These are phyloP conservation scores for Buathra laborator DNA, from an alignment of 2,888 invertebrate genomes.

Conservation along the genomic window DNA sequence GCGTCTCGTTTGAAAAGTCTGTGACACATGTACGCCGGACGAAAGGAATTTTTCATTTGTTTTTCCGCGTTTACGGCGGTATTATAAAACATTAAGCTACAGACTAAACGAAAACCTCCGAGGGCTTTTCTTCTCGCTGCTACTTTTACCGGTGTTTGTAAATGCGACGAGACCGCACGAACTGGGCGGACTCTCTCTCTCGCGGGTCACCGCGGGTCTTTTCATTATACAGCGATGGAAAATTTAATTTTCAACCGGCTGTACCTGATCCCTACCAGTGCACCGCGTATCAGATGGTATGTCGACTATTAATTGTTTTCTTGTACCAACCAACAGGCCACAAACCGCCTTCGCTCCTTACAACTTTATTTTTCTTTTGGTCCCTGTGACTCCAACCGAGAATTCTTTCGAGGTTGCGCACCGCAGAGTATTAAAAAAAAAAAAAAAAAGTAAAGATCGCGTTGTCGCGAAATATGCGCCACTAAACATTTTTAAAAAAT, in stretches of 20 bases:
- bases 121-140: slow-evolving; percentile 32
- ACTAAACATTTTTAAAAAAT: slow-evolving; percentile 47
- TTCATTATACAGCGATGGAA: slow-evolving; percentile 62
- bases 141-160: not conserved
- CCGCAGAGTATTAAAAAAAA: not conserved
- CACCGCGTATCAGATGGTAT: slow-evolving; percentile 48
- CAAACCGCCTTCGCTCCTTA: slow-evolving; percentile 24
- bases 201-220: slow-evolving; percentile 49
- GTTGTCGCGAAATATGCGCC: slow-evolving; percentile 36
- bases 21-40: not conserved
- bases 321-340: slow-evolving; percentile 30
- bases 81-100: slow-evolving; percentile 33
- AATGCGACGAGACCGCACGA: slow-evolving; percentile 43
- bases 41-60: slow-evolving; percentile 45
- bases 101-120: slow-evolving; percentile 44
- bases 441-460: not conserved
- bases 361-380: not conserved
- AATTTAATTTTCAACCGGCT: slow-evolving; percentile 56
- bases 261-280: not conserved
- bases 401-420: slow-evolving; percentile 41
- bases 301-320: slow-evolving; percentile 64
- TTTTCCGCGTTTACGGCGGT: slow-evolving; percentile 20
- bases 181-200: slow-evolving; percentile 25
- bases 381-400: slow-evolving; percentile 8
- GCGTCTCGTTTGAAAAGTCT: not conserved